Percentiles rank a stretch among this genome's conserved stretches.
phyloP scores from a whole-genome alignment of 2,888 invertebrate species.

The Temnothorax ravouxi region DNA sequence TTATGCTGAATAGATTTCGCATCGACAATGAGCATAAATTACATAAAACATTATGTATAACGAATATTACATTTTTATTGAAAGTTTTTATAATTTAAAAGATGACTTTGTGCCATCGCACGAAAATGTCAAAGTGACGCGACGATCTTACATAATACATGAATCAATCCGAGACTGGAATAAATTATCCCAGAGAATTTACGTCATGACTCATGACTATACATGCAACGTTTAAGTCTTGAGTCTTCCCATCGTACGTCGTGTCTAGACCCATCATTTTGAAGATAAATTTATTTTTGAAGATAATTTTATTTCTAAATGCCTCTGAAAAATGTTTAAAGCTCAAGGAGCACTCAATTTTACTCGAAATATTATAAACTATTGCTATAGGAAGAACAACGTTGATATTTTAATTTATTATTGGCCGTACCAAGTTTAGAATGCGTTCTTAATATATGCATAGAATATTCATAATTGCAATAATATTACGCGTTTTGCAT shows the following conservation, averaged over 20 bases:
- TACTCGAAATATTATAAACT: neutral
- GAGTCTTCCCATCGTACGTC: neutral
- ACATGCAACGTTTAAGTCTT: constrained; percentile 1
- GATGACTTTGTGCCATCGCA: neutral
- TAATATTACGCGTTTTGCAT: neutral
- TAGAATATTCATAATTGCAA: neutral
- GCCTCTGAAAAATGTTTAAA: neutral
- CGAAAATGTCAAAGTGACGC: neutral
- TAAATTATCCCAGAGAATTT: constrained; percentile 13
- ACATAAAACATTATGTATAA: neutral
- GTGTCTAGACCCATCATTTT: neutral
- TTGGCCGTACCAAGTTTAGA: neutral
- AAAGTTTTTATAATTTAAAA: constrained; percentile 3
- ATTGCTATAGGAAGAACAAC: neutral
- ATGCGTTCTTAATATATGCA: neutral
- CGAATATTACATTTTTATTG: neutral
- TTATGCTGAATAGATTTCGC: neutral
- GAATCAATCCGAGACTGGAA: constrained; percentile 23
- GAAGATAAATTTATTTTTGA: neutral
- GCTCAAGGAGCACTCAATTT: neutral
- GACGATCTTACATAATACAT: constrained; percentile 24
- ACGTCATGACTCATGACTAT: constrained; percentile 38
- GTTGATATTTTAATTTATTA: neutral
- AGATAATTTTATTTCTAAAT: neutral
- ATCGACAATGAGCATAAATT: neutral